Evolutionary conservation across 1,140 invertebrate species (phyloP).

Genomic region (Parapsyche elsis): DNA sequence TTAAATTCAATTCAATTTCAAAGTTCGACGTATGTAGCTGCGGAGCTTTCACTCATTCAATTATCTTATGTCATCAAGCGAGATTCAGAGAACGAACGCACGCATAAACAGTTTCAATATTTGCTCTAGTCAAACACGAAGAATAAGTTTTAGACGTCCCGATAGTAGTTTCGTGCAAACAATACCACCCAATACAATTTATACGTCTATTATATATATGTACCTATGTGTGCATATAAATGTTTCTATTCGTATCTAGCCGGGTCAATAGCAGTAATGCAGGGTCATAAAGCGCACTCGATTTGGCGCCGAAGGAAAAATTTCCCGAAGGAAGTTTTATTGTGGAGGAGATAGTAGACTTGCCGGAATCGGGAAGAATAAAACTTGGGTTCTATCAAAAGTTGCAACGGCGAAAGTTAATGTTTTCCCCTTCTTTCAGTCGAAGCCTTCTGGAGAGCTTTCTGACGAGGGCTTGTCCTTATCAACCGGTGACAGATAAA

Average conservation of each 20-base stretch:
- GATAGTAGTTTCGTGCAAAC: neutral
- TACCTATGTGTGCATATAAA: too few relatives aligned
- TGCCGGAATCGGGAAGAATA: neutral
- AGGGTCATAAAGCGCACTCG: slow-evolving; percentile 31
- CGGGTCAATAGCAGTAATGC: slow-evolving; percentile 13
- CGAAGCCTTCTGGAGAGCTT: neutral
- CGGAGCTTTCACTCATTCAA: neutral
- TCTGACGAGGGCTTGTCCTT: neutral
- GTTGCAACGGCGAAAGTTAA: slow-evolving; percentile 26
- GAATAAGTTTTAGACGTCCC: neutral
- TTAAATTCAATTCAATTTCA: too few relatives aligned
- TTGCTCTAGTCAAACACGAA: neutral
- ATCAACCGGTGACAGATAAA: neutral
- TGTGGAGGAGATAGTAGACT: neutral
- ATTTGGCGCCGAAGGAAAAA: slow-evolving; percentile 29
- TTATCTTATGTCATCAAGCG: slow-evolving; percentile 8
- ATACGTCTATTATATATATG: too few relatives aligned
- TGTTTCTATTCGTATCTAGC: too few relatives aligned
- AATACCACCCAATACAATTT: neutral
- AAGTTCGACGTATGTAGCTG: neutral
- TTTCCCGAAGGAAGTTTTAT: slow-evolving; percentile 32
- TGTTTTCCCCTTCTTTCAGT: neutral
- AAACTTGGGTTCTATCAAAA: slow-evolving; percentile 35
- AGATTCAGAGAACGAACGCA: neutral
- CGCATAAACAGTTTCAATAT: neutral